phyloP scores from a whole-genome alignment of 2,888 invertebrate species.

The Iselma pallidipennis region DNA sequence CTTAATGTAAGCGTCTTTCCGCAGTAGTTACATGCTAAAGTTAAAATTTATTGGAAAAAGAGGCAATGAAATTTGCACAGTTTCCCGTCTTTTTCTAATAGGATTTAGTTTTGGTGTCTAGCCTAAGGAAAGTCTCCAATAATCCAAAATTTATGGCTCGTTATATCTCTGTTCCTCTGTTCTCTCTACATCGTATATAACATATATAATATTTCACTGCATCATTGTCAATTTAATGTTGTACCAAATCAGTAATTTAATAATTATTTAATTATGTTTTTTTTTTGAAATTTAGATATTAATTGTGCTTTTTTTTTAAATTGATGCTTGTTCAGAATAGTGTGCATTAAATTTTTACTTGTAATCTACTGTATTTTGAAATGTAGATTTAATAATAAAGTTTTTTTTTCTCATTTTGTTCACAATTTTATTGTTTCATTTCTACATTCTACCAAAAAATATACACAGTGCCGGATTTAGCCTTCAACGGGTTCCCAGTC shows the following conservation, averaged over 20 bases:
- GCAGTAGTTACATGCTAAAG: too few species aligned
- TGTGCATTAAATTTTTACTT: conserved; percentile 31
- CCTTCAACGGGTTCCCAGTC: too few species aligned
- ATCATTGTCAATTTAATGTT: conserved; percentile 6
- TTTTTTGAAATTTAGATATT: conserved; percentile 18
- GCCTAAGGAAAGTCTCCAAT: too few species aligned
- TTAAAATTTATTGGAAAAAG: too few species aligned
- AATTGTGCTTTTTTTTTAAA: conserved; percentile 27
- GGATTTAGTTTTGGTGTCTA: too few species aligned
- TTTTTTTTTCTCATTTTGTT: conserved; percentile 39
- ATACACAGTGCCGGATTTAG: too few species aligned
- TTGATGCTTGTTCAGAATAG: conserved; percentile 34
- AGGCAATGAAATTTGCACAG: too few species aligned
- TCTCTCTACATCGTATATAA: conserved; percentile 7
- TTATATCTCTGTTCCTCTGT: conserved; percentile 17
- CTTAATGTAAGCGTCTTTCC: not conserved
- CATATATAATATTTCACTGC: conserved; percentile 18
- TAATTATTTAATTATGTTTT: conserved; percentile 29
- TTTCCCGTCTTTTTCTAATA: too few species aligned
- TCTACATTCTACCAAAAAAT: too few species aligned
- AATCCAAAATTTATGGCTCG: too few species aligned
- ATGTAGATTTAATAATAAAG: conserved; percentile 43
- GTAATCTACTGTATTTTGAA: conserved; percentile 36
- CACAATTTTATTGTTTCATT: conserved; percentile 14
- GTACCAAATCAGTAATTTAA: conserved; percentile 34